Base-by-base conservation (phyloP, 2,888 invertebrate genomes). In the Epirrita christyi region DNA sequence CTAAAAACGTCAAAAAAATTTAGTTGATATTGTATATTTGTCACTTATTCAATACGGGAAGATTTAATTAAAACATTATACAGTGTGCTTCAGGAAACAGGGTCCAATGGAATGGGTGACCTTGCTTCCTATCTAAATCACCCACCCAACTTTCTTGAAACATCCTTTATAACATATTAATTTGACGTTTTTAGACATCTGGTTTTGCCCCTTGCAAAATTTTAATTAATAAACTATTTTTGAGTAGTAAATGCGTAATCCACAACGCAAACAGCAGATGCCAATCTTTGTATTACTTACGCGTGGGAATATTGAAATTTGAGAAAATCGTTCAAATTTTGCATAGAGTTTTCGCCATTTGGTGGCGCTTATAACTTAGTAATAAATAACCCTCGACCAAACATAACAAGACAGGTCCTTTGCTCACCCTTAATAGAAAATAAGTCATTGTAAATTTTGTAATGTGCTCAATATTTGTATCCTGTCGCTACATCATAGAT, bases 221-320 rank as follows among this genome's bases (percentile, higher is more conserved):
- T 49, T 44, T 21, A 44, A 38, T 41, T 42, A n/a, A n/a, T n/a
- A 21, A 43, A 53, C 38, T 43, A 50, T 64, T 72, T 76, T 74
- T 76, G 75, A 69, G 72, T 77, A 80, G 86, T 88, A 88, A 88
- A 88, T 88, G 88, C 88, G 14, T 44, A 29, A 66, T 59, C 76
- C 73, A 77, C 71, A 66, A 60, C 61, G 67, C 66, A 75, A 82
- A 76, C 74, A 82, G 79, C 80, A 59, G 47, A 29, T 40, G 45
- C 54, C 50, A 54, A 59, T 55, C 79, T 78, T 7, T 7, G 9
- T 79, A 43, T 15, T 14, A 74, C 8, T 78, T 76, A 73, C 74
- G 59, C 64, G 70, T 72, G 75, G 73, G 66, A n/a, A 76, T 80
- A 66, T 59, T 46, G 56, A 64, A 60, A 67, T 51, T 55, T 59